phyloP scores from a whole-genome alignment of 2,888 invertebrate genomes.

The Eustalomyia histrio region DNA sequence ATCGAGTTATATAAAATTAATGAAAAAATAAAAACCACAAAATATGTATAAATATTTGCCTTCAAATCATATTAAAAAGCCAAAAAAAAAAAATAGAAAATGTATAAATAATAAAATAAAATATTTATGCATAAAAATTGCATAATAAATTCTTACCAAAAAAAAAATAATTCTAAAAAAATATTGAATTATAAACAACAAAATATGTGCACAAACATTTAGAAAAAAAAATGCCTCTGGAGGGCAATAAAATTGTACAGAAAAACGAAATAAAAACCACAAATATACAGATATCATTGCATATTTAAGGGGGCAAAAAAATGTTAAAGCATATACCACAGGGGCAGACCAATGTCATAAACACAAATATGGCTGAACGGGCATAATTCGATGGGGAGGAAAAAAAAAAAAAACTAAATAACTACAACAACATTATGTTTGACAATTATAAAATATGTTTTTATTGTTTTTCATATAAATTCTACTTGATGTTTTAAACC shows the following conservation, averaged over 20 bases:
- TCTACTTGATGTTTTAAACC: constrained; percentile 16
- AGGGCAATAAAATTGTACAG: constrained; percentile 46
- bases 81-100: constrained; percentile 10
- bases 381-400: neutral
- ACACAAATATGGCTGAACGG: constrained; percentile 1
- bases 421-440: constrained; percentile 30
- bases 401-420: constrained; percentile 23
- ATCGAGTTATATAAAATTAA: neutral
- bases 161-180: constrained; percentile 11
- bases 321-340: constrained; percentile 49
- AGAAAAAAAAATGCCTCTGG: constrained; percentile 30
- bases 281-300: constrained; percentile 51
- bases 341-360: constrained; percentile 54
- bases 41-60: constrained; percentile 39
- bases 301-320: constrained; percentile 39
- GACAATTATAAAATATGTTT: constrained; percentile 60
- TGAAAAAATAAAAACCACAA: constrained; percentile 27
- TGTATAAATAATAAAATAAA: constrained; percentile 38
- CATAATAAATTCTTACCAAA: constrained; percentile 44
- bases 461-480: constrained; percentile 26
- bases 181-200: constrained; percentile 31
- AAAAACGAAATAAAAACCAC: constrained; percentile 48
- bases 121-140: constrained; percentile 56
- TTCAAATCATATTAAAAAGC: constrained; percentile 36
- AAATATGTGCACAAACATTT: constrained; percentile 11